Evolutionary conservation across 2,113 vertebrate species (phyloP).

Genomic region (Podarcis muralis): DNA sequence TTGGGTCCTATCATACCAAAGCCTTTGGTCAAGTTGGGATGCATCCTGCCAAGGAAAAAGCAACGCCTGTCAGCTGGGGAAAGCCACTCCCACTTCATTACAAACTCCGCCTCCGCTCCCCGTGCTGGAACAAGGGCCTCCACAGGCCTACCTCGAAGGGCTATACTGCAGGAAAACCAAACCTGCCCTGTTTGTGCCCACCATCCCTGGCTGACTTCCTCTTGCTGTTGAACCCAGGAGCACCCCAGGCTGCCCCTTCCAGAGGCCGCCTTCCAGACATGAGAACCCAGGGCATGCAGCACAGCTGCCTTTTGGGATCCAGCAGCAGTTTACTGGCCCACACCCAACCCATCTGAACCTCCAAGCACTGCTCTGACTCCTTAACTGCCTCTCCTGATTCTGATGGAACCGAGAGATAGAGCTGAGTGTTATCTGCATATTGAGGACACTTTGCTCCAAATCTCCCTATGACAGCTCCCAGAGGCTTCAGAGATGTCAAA

Average conservation of each 20-base stretch:
- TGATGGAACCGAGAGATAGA: too few relatives aligned
- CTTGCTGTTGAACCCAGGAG: background rate
- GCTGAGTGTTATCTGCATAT: too few relatives aligned
- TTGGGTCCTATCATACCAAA: slow-evolving; percentile 95
- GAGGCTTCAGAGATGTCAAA: too few relatives aligned
- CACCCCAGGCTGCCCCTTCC: background rate
- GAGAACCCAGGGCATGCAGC: too few relatives aligned
- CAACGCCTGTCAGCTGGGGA: background rate
- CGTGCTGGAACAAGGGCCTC: background rate
- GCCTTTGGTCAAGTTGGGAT: slow-evolving; percentile 93
- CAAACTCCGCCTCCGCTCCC: background rate
- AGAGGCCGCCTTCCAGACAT: too few relatives aligned
- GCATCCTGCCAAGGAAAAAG: slow-evolving; percentile 74
- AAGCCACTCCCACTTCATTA: background rate
- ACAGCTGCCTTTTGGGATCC: too few relatives aligned
- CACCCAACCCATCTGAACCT: too few relatives aligned
- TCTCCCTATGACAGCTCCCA: too few relatives aligned
- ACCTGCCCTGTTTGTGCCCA: background rate
- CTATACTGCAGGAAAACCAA: background rate
- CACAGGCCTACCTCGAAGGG: background rate
- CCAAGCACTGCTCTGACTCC: too few relatives aligned
- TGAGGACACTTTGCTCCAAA: too few relatives aligned
- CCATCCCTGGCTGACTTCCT: background rate
- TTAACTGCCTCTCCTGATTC: too few relatives aligned
- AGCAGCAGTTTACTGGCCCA: too few relatives aligned